Evolutionary conservation across 1,140 invertebrate genomes (phyloP), one percentile per base, ranked within the genome.

Genomic region (Plectrocnemia conspersa): DNA sequence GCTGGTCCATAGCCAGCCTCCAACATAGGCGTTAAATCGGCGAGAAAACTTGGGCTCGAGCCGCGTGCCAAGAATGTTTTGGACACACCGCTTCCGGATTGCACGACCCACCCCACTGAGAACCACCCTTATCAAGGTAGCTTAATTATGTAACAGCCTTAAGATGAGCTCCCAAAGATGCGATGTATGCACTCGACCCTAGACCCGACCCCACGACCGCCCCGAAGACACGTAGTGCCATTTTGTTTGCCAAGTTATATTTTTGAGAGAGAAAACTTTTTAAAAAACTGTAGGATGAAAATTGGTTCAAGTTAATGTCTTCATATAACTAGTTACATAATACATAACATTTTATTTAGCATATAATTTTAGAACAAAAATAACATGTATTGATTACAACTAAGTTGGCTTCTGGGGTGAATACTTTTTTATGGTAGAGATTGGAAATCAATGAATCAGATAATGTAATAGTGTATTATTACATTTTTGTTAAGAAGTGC

Each of bases 41-140:
- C 52, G 58, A 55, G 42, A 56, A 59, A 60, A 60, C 58, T 60
- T 53, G 49, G 58, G 18, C 48, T 21, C 38, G 52, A 45, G 29
- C 35, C 19, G 52, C 52, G 27, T 55, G 58, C 58, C 58, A 59
- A 59, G 58, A 59, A 59, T 59, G 58, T 52, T 52, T 29, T 52
- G 41, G 52, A 52, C 49, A 52, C 49, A 54, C 42, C 21, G 19
- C n/a, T 50, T 50, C 47, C 47, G 47, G 47, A 21, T 13, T 15
- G 4, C 2, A 27, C 7, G 19, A n/a, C 35, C 6, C 7, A 29
- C 27, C 27, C 27, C n/a, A 7, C 13, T 16, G 10, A 10, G 7
- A 4, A 5, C 35, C 9, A 7, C 38, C 50, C 50, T 52, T 52
- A 52, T 52, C 50, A 52, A 33, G n/a, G 18, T 4, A n/a, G 7